Conservation (phyloP, 2,797 vertebrate species). For the Hoplostethus mediterraneus region DNA sequence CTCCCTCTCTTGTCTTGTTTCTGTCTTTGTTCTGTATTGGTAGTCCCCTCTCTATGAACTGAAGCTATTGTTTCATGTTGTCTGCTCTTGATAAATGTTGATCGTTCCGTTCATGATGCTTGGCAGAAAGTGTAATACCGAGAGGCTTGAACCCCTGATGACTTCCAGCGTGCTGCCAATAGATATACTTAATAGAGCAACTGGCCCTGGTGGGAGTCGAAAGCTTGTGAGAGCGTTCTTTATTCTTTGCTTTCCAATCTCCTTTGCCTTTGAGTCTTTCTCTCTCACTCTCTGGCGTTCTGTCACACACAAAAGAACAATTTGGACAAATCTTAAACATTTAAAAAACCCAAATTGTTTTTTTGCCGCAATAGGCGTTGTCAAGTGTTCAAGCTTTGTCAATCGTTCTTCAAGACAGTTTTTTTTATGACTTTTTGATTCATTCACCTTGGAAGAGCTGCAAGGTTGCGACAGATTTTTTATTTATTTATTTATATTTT, state of each 20-base stretch:
- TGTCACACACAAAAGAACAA: slow-evolving; percentile 1
- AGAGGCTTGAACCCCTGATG: slow-evolving; percentile 35
- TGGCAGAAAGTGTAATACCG: slow-evolving; percentile 1
- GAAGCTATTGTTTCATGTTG: slow-evolving; percentile 10
- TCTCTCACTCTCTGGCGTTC: background rate
- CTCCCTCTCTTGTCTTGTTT: background rate
- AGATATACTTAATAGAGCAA: slow-evolving; percentile 17
- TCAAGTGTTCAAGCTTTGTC: background rate
- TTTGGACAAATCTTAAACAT: no score
- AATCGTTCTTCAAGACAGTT: background rate
- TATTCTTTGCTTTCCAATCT: slow-evolving; percentile 17
- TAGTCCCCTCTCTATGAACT: background rate
- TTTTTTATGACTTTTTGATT: background rate
- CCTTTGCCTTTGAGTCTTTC: slow-evolving; percentile 14
- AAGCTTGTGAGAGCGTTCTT: background rate
- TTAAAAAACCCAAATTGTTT: no score
- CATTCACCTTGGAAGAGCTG: no score
- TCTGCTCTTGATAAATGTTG: slow-evolving; percentile 1
- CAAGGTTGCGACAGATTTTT: background rate
- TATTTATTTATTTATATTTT: background rate
- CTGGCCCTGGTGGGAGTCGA: background rate
- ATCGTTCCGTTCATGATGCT: slow-evolving; percentile 2
- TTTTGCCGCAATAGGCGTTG: slow-evolving; percentile 12
- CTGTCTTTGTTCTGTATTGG: background rate
- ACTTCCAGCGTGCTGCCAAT: slow-evolving; percentile 23